Percentiles rank a stretch among this genome's conserved stretches.
These are phyloP conservation scores for Myotis lucifugus DNA, from an alignment of 2,113 vertebrate genomes.

Conservation along the genomic window DNA sequence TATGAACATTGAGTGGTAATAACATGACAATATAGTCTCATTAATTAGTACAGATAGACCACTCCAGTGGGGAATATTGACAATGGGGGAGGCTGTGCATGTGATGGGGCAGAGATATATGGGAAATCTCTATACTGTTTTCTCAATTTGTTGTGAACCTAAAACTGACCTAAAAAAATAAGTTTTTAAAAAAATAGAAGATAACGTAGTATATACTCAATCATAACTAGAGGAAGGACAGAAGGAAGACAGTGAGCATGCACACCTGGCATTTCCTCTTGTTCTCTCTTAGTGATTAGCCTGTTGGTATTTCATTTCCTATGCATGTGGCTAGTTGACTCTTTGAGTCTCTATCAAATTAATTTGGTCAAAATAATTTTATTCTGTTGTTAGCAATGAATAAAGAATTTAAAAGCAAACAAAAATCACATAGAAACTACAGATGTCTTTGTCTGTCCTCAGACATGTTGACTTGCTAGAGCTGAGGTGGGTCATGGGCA, in stretches of 20 bases:
- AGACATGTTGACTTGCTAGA: neutral
- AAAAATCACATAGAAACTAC: neutral
- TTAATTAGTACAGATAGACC: neutral
- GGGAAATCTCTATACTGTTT: neutral
- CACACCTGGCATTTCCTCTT: neutral
- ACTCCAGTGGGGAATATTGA: too few species aligned
- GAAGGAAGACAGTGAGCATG: neutral
- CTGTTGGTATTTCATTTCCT: neutral
- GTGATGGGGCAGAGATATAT: too few species aligned
- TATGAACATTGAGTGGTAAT: neutral
- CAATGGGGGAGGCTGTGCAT: neutral
- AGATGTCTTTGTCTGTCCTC: too few species aligned
- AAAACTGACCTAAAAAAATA: neutral
- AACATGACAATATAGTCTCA: neutral
- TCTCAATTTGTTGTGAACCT: neutral
- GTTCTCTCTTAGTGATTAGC: neutral
- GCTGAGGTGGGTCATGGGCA: neutral
- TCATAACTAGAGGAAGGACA: neutral
- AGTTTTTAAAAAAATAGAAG: neutral
- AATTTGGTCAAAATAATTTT: conserved; percentile 9
- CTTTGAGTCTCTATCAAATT: conserved; percentile 3
- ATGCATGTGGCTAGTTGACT: neutral
- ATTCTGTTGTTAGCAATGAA: neutral
- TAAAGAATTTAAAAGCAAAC: neutral
- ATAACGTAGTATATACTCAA: neutral